These are phyloP conservation scores for Apis dorsata DNA, from an alignment of 1,140 invertebrate species.

Conservation along the genomic window DNA sequence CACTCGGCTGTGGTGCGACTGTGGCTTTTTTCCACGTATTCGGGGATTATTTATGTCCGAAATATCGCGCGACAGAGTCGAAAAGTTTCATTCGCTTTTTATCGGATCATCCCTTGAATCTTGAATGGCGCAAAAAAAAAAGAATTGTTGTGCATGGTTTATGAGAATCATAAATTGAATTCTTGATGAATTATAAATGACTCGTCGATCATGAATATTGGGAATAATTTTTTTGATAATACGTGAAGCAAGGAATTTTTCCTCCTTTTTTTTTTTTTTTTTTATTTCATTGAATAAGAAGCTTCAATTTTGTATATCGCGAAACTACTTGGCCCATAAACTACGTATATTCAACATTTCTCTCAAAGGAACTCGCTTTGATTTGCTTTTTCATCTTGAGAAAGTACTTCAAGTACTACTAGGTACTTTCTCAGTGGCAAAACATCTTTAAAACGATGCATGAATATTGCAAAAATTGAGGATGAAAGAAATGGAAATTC, in stretches of 20 bases:
- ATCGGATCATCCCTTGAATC: neutral
- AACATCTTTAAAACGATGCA: neutral
- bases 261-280: neutral
- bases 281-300: neutral
- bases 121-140: neutral
- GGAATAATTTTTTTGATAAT: too few relatives aligned
- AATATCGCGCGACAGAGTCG: neutral
- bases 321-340: slow-evolving; percentile 1
- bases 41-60: neutral
- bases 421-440: neutral
- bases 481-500: too few relatives aligned
- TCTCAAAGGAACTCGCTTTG: neutral
- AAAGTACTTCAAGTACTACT: neutral
- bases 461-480: neutral
- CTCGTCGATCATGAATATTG: too few relatives aligned
- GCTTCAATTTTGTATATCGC: neutral
- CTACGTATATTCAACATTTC: neutral
- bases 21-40: neutral
- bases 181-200: too few relatives aligned
- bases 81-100: slow-evolving; percentile 10
- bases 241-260: too few relatives aligned
- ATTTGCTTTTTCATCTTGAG: neutral
- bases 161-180: too few relatives aligned
- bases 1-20: neutral
- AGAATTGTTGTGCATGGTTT: too few relatives aligned